phyloP scores from a whole-genome alignment of 2,888 invertebrate species.

The Phorcus lineatus region DNA sequence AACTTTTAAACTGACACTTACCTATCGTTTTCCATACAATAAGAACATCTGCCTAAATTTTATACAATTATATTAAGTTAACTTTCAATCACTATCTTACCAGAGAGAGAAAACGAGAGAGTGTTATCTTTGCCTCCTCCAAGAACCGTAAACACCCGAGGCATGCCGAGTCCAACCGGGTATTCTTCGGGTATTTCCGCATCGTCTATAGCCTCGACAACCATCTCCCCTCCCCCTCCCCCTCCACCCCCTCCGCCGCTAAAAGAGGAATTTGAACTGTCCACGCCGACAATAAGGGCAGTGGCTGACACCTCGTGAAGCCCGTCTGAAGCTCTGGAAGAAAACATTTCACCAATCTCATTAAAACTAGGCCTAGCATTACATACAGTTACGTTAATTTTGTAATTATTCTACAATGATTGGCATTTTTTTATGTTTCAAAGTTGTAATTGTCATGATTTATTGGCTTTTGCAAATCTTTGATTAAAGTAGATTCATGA shows the following conservation, averaged over 20 bases:
- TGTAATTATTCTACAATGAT: too few relatives aligned
- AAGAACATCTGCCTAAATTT: too few relatives aligned
- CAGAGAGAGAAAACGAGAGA: neutral
- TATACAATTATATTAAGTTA: too few relatives aligned
- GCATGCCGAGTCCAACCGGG: neutral
- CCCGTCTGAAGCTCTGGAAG: neutral
- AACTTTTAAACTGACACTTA: too few relatives aligned
- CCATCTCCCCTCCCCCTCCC: neutral
- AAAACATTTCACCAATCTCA: neutral
- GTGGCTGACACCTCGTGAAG: neutral
- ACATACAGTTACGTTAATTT: too few relatives aligned
- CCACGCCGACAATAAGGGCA: neutral
- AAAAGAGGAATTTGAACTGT: neutral
- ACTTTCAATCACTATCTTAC: neutral
- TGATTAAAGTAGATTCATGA: too few relatives aligned
- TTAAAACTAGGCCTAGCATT: neutral
- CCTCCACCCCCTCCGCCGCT: neutral
- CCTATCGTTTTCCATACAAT: too few relatives aligned
- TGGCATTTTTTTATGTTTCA: too few relatives aligned
- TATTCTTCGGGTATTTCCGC: neutral
- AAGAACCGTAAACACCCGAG: neutral
- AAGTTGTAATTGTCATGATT: too few relatives aligned
- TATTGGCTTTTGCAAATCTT: too few relatives aligned
- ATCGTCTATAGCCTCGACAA: neutral
- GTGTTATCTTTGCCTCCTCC: neutral